Percentiles rank a stretch among this genome's conserved stretches.
Evolutionary conservation across 2,113 vertebrate species (phyloP).

Genomic region (Thamnophis sirtalis): DNA sequence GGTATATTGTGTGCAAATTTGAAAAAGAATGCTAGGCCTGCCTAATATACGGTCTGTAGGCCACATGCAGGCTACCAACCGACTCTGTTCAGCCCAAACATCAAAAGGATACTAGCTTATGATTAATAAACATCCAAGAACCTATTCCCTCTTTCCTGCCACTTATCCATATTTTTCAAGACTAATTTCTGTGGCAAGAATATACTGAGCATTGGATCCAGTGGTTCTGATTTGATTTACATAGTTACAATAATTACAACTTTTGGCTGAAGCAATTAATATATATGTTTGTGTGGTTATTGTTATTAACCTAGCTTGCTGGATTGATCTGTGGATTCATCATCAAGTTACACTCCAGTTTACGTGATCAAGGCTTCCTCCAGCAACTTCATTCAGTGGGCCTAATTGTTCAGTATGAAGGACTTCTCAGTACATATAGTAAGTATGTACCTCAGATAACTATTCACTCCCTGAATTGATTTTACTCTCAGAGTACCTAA

Average conservation of each 20-base stretch:
- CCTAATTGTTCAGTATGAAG: conserved; percentile 90
- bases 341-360: conserved; percentile 86
- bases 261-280: not conserved
- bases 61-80: not conserved
- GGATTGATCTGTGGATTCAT: conserved; percentile 92
- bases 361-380: conserved; percentile 86
- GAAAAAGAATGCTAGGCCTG: not conserved
- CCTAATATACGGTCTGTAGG: not conserved
- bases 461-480: not conserved
- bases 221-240: not conserved
- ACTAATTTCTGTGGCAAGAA: not conserved
- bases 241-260: not conserved
- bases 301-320: conserved; percentile 74
- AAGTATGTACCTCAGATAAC: conserved; percentile 61
- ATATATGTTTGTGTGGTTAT: not conserved
- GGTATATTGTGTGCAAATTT: not conserved
- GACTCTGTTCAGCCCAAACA: not conserved
- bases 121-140: not conserved
- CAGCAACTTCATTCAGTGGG: conserved; percentile 89
- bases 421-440: conserved; percentile 97
- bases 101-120: not conserved
- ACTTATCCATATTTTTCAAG: not conserved
- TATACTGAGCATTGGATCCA: not conserved
- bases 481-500: not conserved
- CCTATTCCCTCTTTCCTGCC: not conserved